Evolutionary conservation across 2,113 vertebrate genomes (phyloP).

Genomic region (Brachyhypopomus gauderio): DNA sequence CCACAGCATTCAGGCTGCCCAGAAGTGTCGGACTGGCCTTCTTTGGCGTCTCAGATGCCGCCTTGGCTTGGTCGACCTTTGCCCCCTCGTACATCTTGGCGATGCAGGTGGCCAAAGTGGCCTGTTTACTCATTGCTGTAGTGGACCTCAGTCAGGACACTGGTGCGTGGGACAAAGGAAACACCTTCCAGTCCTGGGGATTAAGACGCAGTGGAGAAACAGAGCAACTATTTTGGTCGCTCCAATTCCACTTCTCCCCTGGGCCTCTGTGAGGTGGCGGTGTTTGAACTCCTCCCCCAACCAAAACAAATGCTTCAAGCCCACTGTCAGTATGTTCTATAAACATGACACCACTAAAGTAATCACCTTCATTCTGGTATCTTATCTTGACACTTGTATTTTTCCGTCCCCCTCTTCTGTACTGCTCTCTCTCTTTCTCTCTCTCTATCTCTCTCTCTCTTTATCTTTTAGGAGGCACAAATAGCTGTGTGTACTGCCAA

Average conservation of each 20-base stretch:
- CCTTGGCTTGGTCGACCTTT: conserved; percentile 60
- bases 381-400: conserved; percentile 61
- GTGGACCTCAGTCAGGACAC: conserved; percentile 27
- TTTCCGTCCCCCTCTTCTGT: not conserved
- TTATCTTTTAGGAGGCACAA: conserved; percentile 62
- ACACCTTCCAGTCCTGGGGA: conserved; percentile 34
- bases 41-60: conserved; percentile 39
- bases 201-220: conserved; percentile 23
- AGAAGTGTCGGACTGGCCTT: conserved; percentile 59
- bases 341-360: conserved; percentile 65
- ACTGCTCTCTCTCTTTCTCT: not conserved
- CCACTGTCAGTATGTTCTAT: conserved; percentile 53
- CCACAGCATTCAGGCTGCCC: conserved; percentile 69
- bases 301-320: conserved; percentile 20
- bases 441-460: conserved; percentile 8
- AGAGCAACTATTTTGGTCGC: conserved; percentile 44
- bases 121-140: conserved; percentile 61
- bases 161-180: conserved; percentile 43
- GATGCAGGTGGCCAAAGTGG: conserved; percentile 58
- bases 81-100: conserved; percentile 75
- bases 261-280: conserved; percentile 13
- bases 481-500: conserved; percentile 64
- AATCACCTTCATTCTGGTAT: conserved; percentile 61
- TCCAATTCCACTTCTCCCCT: conserved; percentile 19
- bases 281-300: conserved; percentile 15